Percentiles rank a stretch among this genome's conserved stretches.
These are phyloP conservation scores for Noctua fimbriata DNA, from an alignment of 2,888 invertebrate genomes.

Conservation along the genomic window DNA sequence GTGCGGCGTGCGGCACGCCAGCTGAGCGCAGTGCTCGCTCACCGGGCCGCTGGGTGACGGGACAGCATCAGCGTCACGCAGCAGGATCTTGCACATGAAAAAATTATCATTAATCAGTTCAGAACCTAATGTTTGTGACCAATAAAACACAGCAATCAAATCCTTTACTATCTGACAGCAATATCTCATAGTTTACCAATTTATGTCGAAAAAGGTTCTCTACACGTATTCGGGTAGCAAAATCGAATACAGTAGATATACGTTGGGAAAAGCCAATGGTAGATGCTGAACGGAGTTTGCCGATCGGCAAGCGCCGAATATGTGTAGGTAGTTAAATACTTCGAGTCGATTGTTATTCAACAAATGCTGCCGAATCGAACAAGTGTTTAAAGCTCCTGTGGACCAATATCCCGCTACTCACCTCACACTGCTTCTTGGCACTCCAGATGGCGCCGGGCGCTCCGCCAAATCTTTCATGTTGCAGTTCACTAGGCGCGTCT, in stretches of 20 bases:
- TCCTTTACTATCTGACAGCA: background rate
- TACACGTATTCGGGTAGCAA: background rate
- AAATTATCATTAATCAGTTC: constrained; percentile 12
- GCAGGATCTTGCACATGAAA: constrained; percentile 80
- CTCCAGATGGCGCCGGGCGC: constrained; percentile 93
- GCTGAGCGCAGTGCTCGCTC: constrained; percentile 90
- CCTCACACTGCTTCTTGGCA: constrained; percentile 94
- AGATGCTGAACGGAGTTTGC: background rate
- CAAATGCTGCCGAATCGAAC: background rate
- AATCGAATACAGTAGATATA: background rate
- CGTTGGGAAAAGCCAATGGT: background rate
- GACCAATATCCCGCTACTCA: constrained; percentile 54
- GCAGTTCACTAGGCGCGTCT: constrained; percentile 85
- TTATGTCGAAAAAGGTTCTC: background rate
- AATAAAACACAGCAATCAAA: background rate
- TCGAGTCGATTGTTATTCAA: background rate
- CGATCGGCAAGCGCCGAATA: background rate
- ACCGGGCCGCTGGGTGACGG: constrained; percentile 86
- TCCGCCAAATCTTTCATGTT: constrained; percentile 91
- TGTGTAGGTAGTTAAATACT: background rate
- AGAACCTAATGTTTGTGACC: background rate
- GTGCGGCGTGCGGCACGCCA: constrained; percentile 93
- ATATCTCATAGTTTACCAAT: background rate
- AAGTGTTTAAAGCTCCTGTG: too few relatives aligned
- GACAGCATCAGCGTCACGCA: constrained; percentile 92